Conservation (phyloP, 2,113 vertebrate species). For the Porphyrio hochstetteri region DNA sequence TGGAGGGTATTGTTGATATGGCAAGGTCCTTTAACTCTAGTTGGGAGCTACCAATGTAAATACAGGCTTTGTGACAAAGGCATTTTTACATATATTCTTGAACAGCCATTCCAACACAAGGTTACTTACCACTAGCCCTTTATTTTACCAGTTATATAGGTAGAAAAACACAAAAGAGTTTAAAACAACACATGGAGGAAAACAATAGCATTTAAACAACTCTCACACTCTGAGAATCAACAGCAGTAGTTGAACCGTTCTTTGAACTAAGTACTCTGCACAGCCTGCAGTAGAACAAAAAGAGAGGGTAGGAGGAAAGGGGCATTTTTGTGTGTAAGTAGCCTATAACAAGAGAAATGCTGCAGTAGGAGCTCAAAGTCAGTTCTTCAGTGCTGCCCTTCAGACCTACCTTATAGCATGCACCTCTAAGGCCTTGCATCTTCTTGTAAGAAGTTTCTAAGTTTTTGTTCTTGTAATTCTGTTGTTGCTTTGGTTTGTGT, state of each 20-base stretch:
- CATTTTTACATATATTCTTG: background rate
- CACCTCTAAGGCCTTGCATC: background rate
- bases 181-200: background rate
- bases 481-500: background rate
- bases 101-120: background rate
- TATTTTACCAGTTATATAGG: background rate
- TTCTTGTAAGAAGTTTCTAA: background rate
- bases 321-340: conserved; percentile 9
- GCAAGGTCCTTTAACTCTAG: background rate
- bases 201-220: background rate
- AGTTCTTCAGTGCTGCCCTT: conserved; percentile 21
- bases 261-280: background rate
- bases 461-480: background rate
- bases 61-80: background rate
- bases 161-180: background rate
- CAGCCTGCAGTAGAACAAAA: background rate
- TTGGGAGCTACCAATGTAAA: background rate
- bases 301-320: background rate
- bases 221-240: background rate
- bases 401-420: background rate
- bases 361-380: conserved; percentile 23
- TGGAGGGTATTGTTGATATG: background rate
- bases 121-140: background rate
- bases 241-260: background rate
- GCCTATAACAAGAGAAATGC: conserved; percentile 29